Evolutionary conservation across 2,113 vertebrate genomes (phyloP).

Genomic region (Tragelaphus buxtoni): DNA sequence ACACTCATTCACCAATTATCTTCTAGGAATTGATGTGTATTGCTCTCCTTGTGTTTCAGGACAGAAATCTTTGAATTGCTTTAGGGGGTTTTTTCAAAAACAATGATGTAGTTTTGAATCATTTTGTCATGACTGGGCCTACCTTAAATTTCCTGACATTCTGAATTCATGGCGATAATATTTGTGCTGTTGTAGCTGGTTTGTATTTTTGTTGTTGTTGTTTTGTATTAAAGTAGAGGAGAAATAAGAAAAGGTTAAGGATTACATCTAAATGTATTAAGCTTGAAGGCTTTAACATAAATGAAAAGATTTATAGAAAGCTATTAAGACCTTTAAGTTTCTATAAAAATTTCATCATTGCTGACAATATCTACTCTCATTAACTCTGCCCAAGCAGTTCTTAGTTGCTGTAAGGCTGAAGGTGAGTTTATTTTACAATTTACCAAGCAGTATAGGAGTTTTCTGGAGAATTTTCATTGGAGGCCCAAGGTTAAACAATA

Average conservation of each 20-base stretch:
- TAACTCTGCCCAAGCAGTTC: background rate
- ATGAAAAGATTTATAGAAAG: conserved; percentile 10
- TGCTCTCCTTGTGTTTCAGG: background rate
- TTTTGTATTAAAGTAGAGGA: background rate
- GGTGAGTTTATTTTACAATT: background rate
- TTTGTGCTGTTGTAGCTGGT: background rate
- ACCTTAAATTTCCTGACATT: conserved; percentile 33
- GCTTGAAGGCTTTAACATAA: conserved; percentile 7
- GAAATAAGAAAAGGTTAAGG: background rate
- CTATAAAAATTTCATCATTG: conserved; percentile 20
- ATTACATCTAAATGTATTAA: background rate
- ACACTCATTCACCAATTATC: background rate
- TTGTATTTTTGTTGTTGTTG: background rate
- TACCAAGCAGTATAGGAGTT: background rate
- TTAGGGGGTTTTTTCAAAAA: conserved; percentile 9
- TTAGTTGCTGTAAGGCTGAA: background rate
- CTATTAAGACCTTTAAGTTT: conserved; percentile 33
- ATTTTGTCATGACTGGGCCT: background rate
- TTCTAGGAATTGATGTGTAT: background rate
- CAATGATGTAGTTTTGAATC: background rate
- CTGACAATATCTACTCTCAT: background rate
- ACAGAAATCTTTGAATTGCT: conserved; percentile 32
- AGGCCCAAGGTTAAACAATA: background rate
- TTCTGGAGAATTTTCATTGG: background rate
- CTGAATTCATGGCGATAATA: conserved; percentile 28